Evolutionary conservation across 2,113 vertebrate species (phyloP).

Genomic region (Morone chrysops): DNA sequence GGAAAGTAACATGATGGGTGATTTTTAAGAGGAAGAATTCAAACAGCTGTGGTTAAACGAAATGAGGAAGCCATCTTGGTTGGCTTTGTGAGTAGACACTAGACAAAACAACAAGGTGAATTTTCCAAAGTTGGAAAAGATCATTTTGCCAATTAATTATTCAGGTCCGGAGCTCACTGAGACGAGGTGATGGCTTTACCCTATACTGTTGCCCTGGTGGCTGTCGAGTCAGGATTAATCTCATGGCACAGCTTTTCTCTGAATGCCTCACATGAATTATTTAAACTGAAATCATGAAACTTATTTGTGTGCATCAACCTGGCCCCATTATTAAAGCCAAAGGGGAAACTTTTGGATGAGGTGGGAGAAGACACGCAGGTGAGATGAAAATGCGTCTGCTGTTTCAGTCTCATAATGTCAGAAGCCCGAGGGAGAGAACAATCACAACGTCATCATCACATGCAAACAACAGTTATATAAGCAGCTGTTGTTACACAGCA

Average conservation of each 20-base stretch:
- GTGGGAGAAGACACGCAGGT: conserved; percentile 17
- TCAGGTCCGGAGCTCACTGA: conserved; percentile 46
- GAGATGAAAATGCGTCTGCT: conserved; percentile 34
- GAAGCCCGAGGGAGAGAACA: conserved; percentile 17
- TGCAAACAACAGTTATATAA: conserved; percentile 50
- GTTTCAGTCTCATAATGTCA: conserved; percentile 35
- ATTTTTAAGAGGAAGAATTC: background rate
- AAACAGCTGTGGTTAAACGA: background rate
- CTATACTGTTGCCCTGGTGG: conserved; percentile 1
- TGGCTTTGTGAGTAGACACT: background rate
- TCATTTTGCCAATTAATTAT: conserved; percentile 63
- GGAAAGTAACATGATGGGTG: background rate
- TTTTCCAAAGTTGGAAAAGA: conserved; percentile 47
- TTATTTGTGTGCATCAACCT: conserved; percentile 17
- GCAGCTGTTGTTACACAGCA: conserved; percentile 50
- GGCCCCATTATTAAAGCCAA: conserved; percentile 21
- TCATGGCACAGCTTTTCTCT: conserved; percentile 19
- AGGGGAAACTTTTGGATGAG: conserved; percentile 20
- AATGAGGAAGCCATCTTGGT: background rate
- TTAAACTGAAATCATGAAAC: conserved; percentile 45
- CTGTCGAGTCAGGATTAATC: conserved; percentile 54
- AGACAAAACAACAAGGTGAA: conserved; percentile 28
- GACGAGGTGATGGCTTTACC: conserved; percentile 15
- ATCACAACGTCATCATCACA: conserved; percentile 23
- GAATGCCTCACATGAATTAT: conserved; percentile 60